Conservation (phyloP, 2,888 invertebrate genomes). For the Sesia bembeciformis region DNA sequence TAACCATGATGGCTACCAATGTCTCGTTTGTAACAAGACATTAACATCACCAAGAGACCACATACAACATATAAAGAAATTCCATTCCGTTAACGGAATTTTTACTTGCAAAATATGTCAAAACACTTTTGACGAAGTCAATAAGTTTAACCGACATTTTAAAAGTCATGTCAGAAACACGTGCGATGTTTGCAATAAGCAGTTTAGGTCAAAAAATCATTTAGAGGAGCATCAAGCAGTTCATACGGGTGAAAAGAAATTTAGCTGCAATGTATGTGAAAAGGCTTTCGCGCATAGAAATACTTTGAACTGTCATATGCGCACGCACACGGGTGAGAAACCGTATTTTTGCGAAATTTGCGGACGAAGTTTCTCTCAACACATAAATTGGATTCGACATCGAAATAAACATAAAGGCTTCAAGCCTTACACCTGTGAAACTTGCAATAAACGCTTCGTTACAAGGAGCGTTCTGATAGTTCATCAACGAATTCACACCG, state of each 20-base stretch:
- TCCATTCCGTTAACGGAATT: background rate
- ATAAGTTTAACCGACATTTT: background rate
- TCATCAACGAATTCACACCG: slow-evolving; percentile 55
- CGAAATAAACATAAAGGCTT: slow-evolving; percentile 51
- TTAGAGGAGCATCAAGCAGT: background rate
- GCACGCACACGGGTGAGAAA: background rate
- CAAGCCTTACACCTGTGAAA: slow-evolving; percentile 43
- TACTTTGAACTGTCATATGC: background rate
- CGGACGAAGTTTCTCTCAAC: slow-evolving; percentile 46
- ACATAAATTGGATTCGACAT: slow-evolving; percentile 57
- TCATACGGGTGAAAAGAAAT: background rate
- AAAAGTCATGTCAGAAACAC: background rate
- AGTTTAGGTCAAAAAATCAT: background rate
- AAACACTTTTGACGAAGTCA: background rate
- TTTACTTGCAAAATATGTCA: background rate
- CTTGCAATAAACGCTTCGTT: slow-evolving; percentile 54
- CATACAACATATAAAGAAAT: background rate
- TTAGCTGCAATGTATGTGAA: background rate
- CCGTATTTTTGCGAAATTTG: slow-evolving; percentile 38
- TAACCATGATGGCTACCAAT: background rate
- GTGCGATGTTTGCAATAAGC: background rate
- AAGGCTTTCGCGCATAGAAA: background rate
- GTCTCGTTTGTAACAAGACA: background rate
- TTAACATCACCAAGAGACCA: background rate
- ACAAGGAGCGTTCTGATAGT: slow-evolving; percentile 56